These are phyloP conservation scores for Calyptomena viridis DNA, from an alignment of 2,113 vertebrate genomes.

Conservation along the genomic window DNA sequence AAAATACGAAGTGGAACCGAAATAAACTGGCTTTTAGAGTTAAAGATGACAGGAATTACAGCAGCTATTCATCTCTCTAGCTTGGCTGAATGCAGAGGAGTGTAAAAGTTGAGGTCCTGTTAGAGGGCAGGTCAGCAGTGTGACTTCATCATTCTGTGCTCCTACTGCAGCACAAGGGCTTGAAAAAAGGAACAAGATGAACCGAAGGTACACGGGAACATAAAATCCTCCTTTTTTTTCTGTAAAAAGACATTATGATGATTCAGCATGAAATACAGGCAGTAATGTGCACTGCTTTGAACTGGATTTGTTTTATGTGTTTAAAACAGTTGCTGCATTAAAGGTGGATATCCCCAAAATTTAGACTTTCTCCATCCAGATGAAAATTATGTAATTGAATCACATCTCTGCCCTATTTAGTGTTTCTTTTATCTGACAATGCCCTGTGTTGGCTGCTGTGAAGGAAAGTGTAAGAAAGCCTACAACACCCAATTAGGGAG, in stretches of 20 bases:
- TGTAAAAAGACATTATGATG: not conserved
- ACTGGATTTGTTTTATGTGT: not conserved
- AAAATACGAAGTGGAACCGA: constrained; percentile 13
- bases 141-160: constrained; percentile 25
- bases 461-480: constrained; percentile 36
- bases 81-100: constrained; percentile 28
- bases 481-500: not conserved
- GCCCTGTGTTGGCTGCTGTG: not conserved
- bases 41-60: constrained; percentile 26
- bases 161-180: not conserved
- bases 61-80: constrained; percentile 12
- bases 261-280: not conserved
- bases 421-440: constrained; percentile 4
- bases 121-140: constrained; percentile 54
- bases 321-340: not conserved
- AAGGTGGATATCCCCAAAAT: not conserved
- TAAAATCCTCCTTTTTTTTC: not conserved
- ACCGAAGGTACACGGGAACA: not conserved
- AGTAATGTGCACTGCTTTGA: not conserved
- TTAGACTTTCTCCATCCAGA: not conserved
- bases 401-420: not conserved
- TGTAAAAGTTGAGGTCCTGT: constrained; percentile 24
- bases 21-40: constrained; percentile 44
- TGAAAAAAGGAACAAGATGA: constrained; percentile 14
- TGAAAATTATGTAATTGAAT: constrained; percentile 1